phyloP scores from a whole-genome alignment of 2,113 vertebrate genomes.

The rat (Rattus norvegicus) region DNA sequence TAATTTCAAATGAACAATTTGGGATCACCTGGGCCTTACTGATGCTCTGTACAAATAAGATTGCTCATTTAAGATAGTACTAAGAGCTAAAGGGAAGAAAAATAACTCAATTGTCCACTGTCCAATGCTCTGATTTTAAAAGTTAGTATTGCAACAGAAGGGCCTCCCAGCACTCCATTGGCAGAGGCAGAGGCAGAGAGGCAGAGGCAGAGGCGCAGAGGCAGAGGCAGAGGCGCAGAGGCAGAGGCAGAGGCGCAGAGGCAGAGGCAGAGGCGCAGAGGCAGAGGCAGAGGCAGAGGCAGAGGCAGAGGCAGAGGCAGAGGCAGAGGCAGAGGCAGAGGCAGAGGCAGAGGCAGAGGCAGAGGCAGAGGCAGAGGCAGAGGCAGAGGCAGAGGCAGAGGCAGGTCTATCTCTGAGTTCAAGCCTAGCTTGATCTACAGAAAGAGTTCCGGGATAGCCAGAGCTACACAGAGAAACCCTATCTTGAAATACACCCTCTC shows the following conservation, averaged over 20 bases:
- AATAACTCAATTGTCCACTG: background rate
- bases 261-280: no score
- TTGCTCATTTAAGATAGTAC: background rate
- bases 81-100: background rate
- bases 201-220: no score
- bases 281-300: no score
- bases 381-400: background rate
- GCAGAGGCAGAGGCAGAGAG: no score
- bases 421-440: background rate
- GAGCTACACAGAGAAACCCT: background rate
- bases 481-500: background rate
- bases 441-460: background rate
- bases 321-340: no score
- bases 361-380: no score
- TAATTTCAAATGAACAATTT: background rate
- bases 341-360: no score
- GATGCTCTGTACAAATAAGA: background rate
- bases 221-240: no score
- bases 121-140: background rate
- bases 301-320: no score
- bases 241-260: no score
- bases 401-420: background rate
- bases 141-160: background rate
- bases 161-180: background rate
- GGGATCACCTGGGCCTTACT: background rate